These are phyloP conservation scores for Acleris sparsana DNA, from an alignment of 2,888 invertebrate genomes.

Conservation along the genomic window DNA sequence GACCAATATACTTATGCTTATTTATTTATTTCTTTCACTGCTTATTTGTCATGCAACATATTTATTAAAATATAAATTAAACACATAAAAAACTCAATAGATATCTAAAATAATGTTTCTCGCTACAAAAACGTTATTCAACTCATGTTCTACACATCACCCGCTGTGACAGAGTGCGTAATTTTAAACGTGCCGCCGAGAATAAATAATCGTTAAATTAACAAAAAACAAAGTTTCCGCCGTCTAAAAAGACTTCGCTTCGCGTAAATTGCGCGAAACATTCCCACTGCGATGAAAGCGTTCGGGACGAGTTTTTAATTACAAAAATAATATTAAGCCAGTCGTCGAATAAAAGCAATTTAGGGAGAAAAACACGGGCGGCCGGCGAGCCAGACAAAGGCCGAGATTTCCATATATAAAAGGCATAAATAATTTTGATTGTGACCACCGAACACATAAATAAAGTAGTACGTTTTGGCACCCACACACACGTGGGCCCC, in stretches of 20 bases:
- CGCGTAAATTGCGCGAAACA: slow-evolving; percentile 63
- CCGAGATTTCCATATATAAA: slow-evolving; percentile 72
- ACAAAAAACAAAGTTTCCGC: slow-evolving; percentile 40
- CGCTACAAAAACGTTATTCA: not conserved
- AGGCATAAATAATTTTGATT: slow-evolving; percentile 79
- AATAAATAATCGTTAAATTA: slow-evolving; percentile 35
- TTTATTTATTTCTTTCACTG: no score
- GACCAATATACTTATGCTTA: no score
- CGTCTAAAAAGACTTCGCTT: slow-evolving; percentile 55
- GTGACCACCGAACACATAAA: slow-evolving; percentile 70
- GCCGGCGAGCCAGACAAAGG: slow-evolving; percentile 60
- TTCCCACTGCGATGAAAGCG: slow-evolving; percentile 60
- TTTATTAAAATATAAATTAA: no score
- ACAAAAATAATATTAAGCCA: slow-evolving; percentile 79
- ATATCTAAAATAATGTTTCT: not conserved
- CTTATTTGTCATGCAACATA: no score
- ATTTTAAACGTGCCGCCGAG: slow-evolving; percentile 24
- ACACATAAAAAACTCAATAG: not conserved
- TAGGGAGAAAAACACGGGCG: slow-evolving; percentile 56
- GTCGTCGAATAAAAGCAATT: slow-evolving; percentile 74
- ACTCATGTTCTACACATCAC: slow-evolving; percentile 1
- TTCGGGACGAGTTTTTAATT: slow-evolving; percentile 74
- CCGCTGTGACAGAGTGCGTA: slow-evolving; percentile 17
- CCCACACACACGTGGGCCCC: slow-evolving; percentile 63
- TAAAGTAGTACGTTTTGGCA: slow-evolving; percentile 68